Evolutionary conservation across 2,797 vertebrate genomes (phyloP), one percentile per base, ranked within the genome.

Genomic region (Hemitrygon akajei): DNA sequence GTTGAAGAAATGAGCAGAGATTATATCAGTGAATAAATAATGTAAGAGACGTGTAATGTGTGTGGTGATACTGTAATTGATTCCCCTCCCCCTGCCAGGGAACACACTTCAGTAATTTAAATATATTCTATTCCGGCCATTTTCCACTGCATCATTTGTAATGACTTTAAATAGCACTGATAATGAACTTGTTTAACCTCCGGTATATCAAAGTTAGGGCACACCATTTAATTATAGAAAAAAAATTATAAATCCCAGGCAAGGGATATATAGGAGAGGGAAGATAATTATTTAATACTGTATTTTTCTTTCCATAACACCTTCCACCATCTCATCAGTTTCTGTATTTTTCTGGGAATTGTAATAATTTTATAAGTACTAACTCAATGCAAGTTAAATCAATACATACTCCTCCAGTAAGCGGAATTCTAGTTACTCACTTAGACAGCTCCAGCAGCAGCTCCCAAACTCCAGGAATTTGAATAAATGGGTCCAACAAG

Each of bases 121-220:
- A 66, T 66, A 66, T 89, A 37, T 89, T 30, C 91, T 7, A 14
- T 73, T 93, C 71, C 71, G 76, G 40, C 40, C 91, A 11, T 93
- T 93, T 93, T 10, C 69, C 34, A 47, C 71, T 75, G 37, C 37
- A 76, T 93, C 69, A 93, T 76, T 93, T 76, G 47, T 93, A 75
- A 73, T 76, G 69, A 93, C 73, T 93, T 93, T 76, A 93, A 93
- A 93, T 93, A 76, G 69, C 7, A 12, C 11, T 93, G 91, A 93
- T 93, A 93, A 93, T 56, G 71, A 93, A 93, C 47, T 66, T 92
- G 89, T 92, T 92, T 92, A 92, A 92, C 89, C 25, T 47, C 69
- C 12, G n/a, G 37, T 56, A 22, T 75, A 93, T 93, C 91, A 93
- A 56, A 93, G 91, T 75, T 75, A 93, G 27, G 40, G 69, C 91